These are phyloP conservation scores for Hoplostethus mediterraneus DNA, from an alignment of 2,797 vertebrate genomes.

Conservation along the genomic window DNA sequence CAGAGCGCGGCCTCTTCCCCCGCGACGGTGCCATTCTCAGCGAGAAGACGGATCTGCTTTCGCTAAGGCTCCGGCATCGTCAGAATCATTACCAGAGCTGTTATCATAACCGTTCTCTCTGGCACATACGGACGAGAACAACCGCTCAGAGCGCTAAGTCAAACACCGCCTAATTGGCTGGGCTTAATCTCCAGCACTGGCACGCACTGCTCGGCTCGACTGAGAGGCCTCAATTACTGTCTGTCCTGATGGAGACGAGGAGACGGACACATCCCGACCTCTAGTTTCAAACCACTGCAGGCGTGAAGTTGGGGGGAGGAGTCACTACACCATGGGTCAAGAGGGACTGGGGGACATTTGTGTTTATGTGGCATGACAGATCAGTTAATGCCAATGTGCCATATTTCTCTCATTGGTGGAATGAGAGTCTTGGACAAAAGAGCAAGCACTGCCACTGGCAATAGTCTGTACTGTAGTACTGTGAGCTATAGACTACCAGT, in stretches of 20 bases:
- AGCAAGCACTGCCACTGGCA: no score
- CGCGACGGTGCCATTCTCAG: constrained; percentile 25
- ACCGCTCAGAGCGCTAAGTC: constrained; percentile 69
- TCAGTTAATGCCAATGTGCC: not conserved
- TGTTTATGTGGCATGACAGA: not conserved
- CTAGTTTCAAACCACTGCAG: constrained; percentile 31
- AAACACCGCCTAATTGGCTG: constrained; percentile 74
- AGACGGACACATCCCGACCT: constrained; percentile 57
- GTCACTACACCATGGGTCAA: not conserved
- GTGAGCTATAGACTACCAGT: no score
- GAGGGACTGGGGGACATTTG: not conserved
- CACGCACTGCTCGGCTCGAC: constrained; percentile 47
- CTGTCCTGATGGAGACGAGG: constrained; percentile 49
- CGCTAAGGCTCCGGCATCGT: constrained; percentile 33
- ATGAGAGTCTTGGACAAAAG: no score
- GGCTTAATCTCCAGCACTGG: constrained; percentile 61
- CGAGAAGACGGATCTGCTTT: constrained; percentile 37
- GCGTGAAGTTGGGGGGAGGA: not conserved
- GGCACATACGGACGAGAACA: constrained; percentile 64
- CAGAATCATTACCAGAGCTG: constrained; percentile 63
- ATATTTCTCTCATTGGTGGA: not conserved
- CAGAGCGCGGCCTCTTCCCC: constrained; percentile 8
- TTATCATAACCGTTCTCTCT: constrained; percentile 58
- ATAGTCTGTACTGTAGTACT: no score
- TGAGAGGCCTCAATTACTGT: constrained; percentile 57